phyloP scores from a whole-genome alignment of 2,797 vertebrate species.

The Syngnathus acus region DNA sequence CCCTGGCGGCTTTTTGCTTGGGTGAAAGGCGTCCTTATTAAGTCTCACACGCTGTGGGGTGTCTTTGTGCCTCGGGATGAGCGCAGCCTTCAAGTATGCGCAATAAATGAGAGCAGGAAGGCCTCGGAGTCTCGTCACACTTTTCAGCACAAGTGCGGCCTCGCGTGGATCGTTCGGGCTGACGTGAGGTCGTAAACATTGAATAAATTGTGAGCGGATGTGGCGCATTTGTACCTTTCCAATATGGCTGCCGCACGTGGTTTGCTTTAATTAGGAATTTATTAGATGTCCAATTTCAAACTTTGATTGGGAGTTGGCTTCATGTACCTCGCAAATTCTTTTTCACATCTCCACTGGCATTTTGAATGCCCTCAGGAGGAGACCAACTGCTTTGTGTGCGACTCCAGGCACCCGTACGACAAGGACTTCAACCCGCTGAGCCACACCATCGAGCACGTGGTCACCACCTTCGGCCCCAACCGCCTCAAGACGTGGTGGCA shows the following conservation, averaged over 20 bases:
- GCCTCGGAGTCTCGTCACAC: slow-evolving; percentile 18
- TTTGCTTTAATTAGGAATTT: too few species aligned
- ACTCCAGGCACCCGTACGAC: slow-evolving; percentile 76
- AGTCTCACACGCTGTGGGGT: slow-evolving; percentile 15
- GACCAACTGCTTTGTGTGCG: slow-evolving; percentile 91
- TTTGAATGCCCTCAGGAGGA: slow-evolving; percentile 76
- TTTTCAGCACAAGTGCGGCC: not conserved
- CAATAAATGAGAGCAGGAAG: not conserved
- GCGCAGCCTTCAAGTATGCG: slow-evolving; percentile 35
- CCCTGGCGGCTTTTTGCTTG: slow-evolving; percentile 17
- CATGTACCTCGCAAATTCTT: not conserved
- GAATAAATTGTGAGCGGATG: not conserved
- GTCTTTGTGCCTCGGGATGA: slow-evolving; percentile 35
- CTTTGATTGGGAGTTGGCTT: too few species aligned
- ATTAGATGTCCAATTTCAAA: too few species aligned
- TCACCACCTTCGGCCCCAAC: slow-evolving; percentile 90
- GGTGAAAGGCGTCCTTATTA: slow-evolving; percentile 48
- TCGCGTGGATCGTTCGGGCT: not conserved
- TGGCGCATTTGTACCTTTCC: not conserved
- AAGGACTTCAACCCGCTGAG: slow-evolving; percentile 74
- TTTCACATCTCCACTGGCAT: not conserved
- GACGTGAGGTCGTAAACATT: not conserved
- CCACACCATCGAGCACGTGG: slow-evolving; percentile 90
- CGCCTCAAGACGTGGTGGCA: slow-evolving; percentile 99
- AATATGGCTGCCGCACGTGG: not conserved